Base-by-base conservation (phyloP, 2,888 invertebrate genomes). In the Idaea biselata region DNA sequence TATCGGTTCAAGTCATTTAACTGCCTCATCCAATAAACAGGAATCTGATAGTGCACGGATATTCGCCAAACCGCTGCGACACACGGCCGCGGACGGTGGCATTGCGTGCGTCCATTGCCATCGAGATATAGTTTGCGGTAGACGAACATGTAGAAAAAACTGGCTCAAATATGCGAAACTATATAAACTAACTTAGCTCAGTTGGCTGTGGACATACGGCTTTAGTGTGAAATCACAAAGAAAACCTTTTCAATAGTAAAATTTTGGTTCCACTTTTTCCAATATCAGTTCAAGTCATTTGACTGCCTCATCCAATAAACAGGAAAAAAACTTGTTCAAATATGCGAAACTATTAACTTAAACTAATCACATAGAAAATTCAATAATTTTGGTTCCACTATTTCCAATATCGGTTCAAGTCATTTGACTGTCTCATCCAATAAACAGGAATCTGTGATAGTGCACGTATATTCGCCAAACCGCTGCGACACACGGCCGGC, bases 41-140 rank as follows among this genome's bases (percentile, higher is more conserved):
- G 70, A 33, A 68, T 76, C 74, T 73, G 81, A 77, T 77, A 72
- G 78, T 71, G 71, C 74, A 78, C 81, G 81, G 79, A 80, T 78
- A 82, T 83, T 83, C 82, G 87, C 89, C 86, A 88, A 88, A 91
- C 90, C 90, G 81, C 89, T 82, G 89, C 88, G 86, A 87, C 91
- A 91, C 82, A 84, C 79, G 84, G 90, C 80, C 81, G 3, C 25
- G 25, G 25, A 25, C 25, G 25, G 3, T 5, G 25, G 86, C 84
- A 86, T 89, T 85, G 83, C 83, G 83, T 83, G 79, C 84, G 84
- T 81, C 84, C 85, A 83, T 87, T 80, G 87, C 79, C n/a, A n/a
- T n/a, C n/a, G n/a, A n/a, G n/a, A n/a, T n/a, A n/a, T n/a, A n/a
- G n/a, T n/a, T n/a, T n/a, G n/a, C n/a, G n/a, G n/a, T n/a, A n/a